These are phyloP conservation scores for Galleria mellonella DNA, from an alignment of 1,140 invertebrate species.

Conservation along the genomic window DNA sequence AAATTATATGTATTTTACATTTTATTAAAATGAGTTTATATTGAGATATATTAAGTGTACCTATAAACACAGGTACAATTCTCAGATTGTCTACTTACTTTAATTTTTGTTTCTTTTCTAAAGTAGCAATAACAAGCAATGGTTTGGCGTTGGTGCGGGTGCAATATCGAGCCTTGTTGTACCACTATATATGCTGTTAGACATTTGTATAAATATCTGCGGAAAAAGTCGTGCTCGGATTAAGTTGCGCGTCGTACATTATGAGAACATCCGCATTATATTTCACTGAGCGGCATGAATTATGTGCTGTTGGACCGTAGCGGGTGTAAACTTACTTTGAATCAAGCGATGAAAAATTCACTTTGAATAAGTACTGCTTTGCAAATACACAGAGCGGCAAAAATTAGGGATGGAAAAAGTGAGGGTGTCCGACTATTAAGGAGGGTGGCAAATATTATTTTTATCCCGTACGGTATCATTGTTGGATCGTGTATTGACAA, in stretches of 20 bases:
- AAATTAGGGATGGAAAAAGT: no score
- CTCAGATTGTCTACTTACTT: no score
- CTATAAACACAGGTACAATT: no score
- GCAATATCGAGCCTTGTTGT: background rate
- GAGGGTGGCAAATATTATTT: no score
- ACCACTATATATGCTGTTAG: slow-evolving; percentile 7
- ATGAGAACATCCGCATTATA: slow-evolving; percentile 59
- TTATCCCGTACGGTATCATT: no score
- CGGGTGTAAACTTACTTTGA: slow-evolving; percentile 39
- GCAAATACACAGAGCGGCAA: no score
- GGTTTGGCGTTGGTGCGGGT: background rate
- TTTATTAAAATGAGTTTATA: no score
- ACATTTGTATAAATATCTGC: slow-evolving; percentile 39
- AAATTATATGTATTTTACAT: no score
- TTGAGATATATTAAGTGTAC: background rate
- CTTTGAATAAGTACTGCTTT: no score
- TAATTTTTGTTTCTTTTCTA: background rate
- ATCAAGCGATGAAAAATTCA: slow-evolving; percentile 29
- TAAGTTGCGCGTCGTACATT: slow-evolving; percentile 57
- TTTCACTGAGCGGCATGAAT: slow-evolving; percentile 52
- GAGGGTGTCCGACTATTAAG: no score
- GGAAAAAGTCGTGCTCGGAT: slow-evolving; percentile 45
- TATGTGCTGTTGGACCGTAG: slow-evolving; percentile 38
- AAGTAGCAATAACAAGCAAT: slow-evolving; percentile 3
- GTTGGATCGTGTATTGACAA: no score